A percentile compares a stretch with the other conserved stretches of the same genome.
phyloP scores from a whole-genome alignment of 2,888 invertebrate genomes.

The Cataglyphis albicans region DNA sequence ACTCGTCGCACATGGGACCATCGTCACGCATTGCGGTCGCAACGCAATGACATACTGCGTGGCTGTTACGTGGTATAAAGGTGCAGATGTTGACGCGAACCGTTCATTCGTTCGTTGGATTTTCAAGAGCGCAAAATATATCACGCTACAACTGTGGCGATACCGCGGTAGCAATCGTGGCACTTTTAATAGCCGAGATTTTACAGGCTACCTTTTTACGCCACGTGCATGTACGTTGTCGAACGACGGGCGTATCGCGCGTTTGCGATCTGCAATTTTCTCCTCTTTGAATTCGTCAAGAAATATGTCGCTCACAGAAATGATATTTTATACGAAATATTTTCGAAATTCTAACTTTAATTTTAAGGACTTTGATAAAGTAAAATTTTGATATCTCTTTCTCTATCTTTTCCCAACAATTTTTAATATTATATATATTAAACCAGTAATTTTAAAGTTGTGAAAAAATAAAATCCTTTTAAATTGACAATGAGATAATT shows the following conservation, averaged over 20 bases:
- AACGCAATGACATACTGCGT: constrained; percentile 23
- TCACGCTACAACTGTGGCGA: constrained; percentile 24
- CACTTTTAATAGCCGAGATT: constrained; percentile 31
- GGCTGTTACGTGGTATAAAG: constrained; percentile 33
- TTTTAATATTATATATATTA: not conserved
- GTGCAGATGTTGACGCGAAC: constrained; percentile 33
- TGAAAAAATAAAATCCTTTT: not conserved
- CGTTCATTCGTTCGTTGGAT: constrained; percentile 16
- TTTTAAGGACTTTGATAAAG: not conserved
- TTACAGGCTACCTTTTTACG: constrained; percentile 30
- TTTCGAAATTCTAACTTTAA: not conserved
- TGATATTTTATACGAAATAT: not conserved
- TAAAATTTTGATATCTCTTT: not conserved
- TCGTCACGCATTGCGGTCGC: constrained; percentile 40
- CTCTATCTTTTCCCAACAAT: not conserved
- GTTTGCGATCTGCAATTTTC: constrained; percentile 26
- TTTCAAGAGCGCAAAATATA: constrained; percentile 38
- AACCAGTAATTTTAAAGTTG: not conserved
- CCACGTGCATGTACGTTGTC: constrained; percentile 24
- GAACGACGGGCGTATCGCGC: constrained; percentile 10
- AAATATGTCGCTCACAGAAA: not conserved
- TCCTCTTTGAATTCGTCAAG: not conserved
- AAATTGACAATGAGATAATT: not conserved
- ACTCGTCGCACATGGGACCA: constrained; percentile 10
- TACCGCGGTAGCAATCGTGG: constrained; percentile 21